Percentiles rank a stretch among this genome's conserved stretches.
Evolutionary conservation across 2,888 invertebrate species (phyloP).

Genomic region (Acrobasis consociella): DNA sequence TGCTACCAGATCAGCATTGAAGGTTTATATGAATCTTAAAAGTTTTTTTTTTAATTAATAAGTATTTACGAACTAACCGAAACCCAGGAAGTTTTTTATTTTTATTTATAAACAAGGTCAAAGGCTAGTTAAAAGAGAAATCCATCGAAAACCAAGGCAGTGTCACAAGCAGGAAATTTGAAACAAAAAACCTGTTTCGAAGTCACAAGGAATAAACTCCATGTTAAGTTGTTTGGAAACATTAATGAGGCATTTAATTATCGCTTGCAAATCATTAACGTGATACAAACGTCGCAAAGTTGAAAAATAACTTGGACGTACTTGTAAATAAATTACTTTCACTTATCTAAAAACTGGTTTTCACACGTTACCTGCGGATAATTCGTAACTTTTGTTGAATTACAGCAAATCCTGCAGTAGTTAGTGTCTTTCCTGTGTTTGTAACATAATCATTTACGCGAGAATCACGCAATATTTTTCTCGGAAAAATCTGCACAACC

Average conservation of each 20-base stretch:
- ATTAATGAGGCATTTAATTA: not conserved
- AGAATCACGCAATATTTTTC: constrained; percentile 50
- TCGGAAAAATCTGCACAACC: constrained; percentile 46
- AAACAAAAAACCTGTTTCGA: constrained; percentile 36
- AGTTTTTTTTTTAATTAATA: not conserved
- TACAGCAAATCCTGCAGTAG: constrained; percentile 53
- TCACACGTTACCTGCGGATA: constrained; percentile 54
- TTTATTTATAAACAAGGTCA: not conserved
- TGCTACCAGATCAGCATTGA: too few relatives aligned
- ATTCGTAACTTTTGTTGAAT: constrained; percentile 43
- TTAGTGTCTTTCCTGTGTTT: constrained; percentile 41
- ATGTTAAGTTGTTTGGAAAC: not conserved
- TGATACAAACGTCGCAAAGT: constrained; percentile 1
- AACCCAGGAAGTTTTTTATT: not conserved
- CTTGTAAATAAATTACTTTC: constrained; percentile 53
- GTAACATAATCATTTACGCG: constrained; percentile 56
- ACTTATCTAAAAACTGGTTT: constrained; percentile 44
- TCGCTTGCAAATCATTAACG: not conserved
- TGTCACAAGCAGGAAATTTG: constrained; percentile 22
- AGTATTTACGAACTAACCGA: not conserved
- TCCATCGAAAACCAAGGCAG: constrained; percentile 14
- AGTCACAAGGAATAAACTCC: not conserved
- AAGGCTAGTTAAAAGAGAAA: not conserved
- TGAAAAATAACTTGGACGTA: constrained; percentile 10
- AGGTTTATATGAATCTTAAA: not conserved